phyloP scores from a whole-genome alignment of 2,113 vertebrate species.

The Amblyopsis rosae region DNA sequence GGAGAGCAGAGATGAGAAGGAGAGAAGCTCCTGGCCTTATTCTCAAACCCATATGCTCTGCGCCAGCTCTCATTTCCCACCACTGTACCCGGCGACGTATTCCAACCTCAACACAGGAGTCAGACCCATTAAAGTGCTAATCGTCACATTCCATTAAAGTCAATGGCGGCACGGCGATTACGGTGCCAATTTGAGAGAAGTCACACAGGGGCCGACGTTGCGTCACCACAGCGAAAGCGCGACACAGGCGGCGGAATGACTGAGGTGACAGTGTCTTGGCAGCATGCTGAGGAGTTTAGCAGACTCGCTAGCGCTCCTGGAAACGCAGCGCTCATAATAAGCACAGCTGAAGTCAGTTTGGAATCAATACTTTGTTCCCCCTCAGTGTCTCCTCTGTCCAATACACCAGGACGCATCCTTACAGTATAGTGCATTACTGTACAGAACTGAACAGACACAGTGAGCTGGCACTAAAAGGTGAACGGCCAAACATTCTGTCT shows the following conservation, averaged over 20 bases:
- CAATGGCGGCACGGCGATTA: constrained; percentile 81
- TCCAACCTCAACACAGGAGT: constrained; percentile 69
- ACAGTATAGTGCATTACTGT: constrained; percentile 20
- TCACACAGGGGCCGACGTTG: constrained; percentile 73
- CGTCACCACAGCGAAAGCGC: constrained; percentile 69
- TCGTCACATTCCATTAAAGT: constrained; percentile 87
- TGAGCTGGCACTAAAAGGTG: constrained; percentile 54
- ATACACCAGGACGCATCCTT: constrained; percentile 13
- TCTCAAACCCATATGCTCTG: constrained; percentile 41
- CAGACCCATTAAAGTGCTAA: constrained; percentile 83
- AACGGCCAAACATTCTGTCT: constrained; percentile 64
- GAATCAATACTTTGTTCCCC: constrained; percentile 11
- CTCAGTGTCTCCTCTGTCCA: constrained; percentile 26
- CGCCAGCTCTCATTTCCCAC: constrained; percentile 33
- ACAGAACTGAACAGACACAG: constrained; percentile 33
- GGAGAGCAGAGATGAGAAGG: constrained; percentile 18
- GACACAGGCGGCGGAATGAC: constrained; percentile 52
- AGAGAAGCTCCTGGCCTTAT: constrained; percentile 42
- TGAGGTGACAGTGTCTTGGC: constrained; percentile 33
- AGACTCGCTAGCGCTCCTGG: neutral
- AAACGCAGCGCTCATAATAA: constrained; percentile 7
- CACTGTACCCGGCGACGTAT: constrained; percentile 38
- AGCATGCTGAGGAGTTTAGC: neutral
- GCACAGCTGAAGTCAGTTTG: constrained; percentile 23
- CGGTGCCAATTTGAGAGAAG: constrained; percentile 83